Evolutionary conservation across 2,888 invertebrate species (phyloP), one percentile per base, ranked within the genome.

Genomic region (Parnassius smintheus): DNA sequence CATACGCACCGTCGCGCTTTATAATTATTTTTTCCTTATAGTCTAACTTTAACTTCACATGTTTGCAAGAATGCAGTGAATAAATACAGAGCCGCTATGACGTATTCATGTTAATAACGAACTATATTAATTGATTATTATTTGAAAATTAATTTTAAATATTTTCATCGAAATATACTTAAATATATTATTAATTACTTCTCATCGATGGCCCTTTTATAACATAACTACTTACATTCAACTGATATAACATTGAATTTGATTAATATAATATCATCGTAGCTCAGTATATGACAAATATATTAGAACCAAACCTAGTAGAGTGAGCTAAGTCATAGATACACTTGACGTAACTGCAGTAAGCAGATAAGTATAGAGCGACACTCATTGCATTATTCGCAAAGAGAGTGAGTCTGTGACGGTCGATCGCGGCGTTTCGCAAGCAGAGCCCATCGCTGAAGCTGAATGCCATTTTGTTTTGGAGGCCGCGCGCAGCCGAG

Each of bases 391-490:
- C 81, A 82, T 79, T 83, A 86, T 81, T 82, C 67, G 78, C 76
- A 78, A 81, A 80, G 80, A 82, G 75, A 70, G 78, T 76, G 74
- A 74, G 77, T 79, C 76, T 78, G 75, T 13, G 13, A 25, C 25
- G 41, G 59, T 59, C 65, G 25, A 55, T 58, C 66, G 62, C 76
- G 85, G 86, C 77, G 84, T 91, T 90, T 91, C 91, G 88, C 88
- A 91, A 91, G 89, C 86, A 79, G 82, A 87, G 84, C 88, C 90
- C 91, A 91, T 91, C 91, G 86, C 81, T 86, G 88, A 87, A 89
- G 86, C 81, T 86, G 88, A 87, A 89, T 91, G 90, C 90, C 88
- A 88, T 90, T 89, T 88, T 87, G 88, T 88, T 91, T 90, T 90
- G 86, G 90, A 89, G 91, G 90, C 91, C 91, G 87, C 82, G 82